Percentiles rank a stretch among this genome's conserved stretches.
These are phyloP conservation scores for Macropodus opercularis DNA, from an alignment of 2,797 vertebrate species.

Conservation along the genomic window DNA sequence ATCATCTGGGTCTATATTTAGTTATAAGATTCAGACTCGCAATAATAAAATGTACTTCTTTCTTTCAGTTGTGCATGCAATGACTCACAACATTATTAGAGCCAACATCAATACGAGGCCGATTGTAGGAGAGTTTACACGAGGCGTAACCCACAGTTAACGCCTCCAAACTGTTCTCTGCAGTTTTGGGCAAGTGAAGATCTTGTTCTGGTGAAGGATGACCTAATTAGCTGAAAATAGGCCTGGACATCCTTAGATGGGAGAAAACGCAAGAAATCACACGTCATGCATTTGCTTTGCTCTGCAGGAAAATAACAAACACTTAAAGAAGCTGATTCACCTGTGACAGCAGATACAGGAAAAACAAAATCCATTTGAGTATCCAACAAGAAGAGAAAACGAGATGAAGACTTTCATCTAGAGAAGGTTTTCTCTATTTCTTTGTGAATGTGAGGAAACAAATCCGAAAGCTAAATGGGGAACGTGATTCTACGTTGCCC, in stretches of 20 bases:
- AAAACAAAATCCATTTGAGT: background rate
- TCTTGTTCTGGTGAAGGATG: slow-evolving; percentile 56
- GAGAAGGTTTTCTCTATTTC: too few species aligned
- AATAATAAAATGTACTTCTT: background rate
- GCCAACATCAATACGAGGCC: slow-evolving; percentile 18
- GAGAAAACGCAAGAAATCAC: slow-evolving; percentile 3
- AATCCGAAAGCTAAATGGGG: too few species aligned
- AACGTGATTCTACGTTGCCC: too few species aligned
- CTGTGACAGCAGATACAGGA: background rate
- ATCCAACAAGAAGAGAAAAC: background rate
- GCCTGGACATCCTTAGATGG: slow-evolving; percentile 47
- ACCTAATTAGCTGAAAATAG: slow-evolving; percentile 68
- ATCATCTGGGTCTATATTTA: background rate
- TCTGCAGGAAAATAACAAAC: background rate
- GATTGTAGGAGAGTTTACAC: slow-evolving; percentile 45
- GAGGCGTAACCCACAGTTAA: slow-evolving; percentile 31
- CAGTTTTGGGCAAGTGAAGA: slow-evolving; percentile 43
- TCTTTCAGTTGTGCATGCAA: background rate
- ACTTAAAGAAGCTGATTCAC: background rate
- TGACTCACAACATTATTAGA: background rate
- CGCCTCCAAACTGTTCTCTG: slow-evolving; percentile 33
- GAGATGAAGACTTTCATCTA: background rate
- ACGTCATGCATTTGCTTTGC: slow-evolving; percentile 1
- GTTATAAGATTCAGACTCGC: background rate
- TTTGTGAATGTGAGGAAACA: too few species aligned